Base-by-base conservation (phyloP, 2,797 vertebrate genomes). In the Platyrinchus mystaceus region DNA sequence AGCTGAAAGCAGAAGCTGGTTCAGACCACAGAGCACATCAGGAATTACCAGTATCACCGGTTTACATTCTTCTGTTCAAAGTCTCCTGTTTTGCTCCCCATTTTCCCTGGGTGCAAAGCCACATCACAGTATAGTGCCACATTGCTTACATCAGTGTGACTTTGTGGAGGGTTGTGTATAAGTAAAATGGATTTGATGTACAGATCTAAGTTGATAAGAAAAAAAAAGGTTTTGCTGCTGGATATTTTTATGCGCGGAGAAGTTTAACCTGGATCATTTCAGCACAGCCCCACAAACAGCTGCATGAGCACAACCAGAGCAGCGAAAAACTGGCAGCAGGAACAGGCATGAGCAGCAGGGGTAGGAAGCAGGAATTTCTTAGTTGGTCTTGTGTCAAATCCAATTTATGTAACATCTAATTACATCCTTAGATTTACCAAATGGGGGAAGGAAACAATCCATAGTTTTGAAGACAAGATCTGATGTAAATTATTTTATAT, bases 341-440 rank as follows among this genome's bases (percentile, higher is more conserved):
- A 92, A 69, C 50, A 83, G 44, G 19, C 52, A 2, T 2, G 2
- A 87, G 52, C 58, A 80, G 58, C 53, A 83, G 34, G 68, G 26
- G 19, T 77, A 49, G 64, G 68, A 94, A 92, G 56, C 2, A 4
- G 67, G 67, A 83, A 87, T 89, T 87, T 84, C 84, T 85, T 76
- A 50, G 59, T 73, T 90, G 92, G 63, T 64, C 53, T 80, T 74
- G 28, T 68, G 73, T 83, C 76, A 86, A 58, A 53, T 84, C 16
- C 69, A 90, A 67, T 82, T 90, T 89, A 89, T 89, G 74, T 75
- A 89, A 77, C 34, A 41, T 56, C 47, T 91, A 63, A 79, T 85
- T 68, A 56, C 49, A 67, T 46, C 52, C 80, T 80, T 36, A 80
- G 41, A 77, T 58, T 83, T 89, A 77, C 55, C n/a, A 87, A 79